These are phyloP conservation scores for Ectemnius lituratus DNA, from an alignment of 2,888 invertebrate species.

Conservation along the genomic window DNA sequence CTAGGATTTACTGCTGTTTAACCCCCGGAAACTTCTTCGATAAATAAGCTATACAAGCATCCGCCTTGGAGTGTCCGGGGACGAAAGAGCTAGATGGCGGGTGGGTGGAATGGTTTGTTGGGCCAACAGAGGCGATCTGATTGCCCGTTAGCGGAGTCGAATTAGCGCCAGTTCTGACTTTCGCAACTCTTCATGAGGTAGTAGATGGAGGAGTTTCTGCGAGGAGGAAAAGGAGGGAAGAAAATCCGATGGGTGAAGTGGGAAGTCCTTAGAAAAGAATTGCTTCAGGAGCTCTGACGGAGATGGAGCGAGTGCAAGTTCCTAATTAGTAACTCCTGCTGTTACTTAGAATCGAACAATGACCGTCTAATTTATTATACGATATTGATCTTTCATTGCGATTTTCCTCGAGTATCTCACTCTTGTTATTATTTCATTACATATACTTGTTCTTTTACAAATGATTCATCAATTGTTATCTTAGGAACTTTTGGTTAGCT, in stretches of 20 bases:
- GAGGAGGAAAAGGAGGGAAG: constrained; percentile 20
- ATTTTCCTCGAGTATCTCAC: neutral
- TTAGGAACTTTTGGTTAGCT: neutral
- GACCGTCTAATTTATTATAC: constrained; percentile 60
- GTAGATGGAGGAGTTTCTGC: constrained; percentile 19
- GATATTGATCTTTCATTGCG: constrained; percentile 42
- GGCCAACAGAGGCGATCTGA: constrained; percentile 76
- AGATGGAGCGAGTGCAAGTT: constrained; percentile 57
- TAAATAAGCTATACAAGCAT: constrained; percentile 73
- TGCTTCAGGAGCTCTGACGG: constrained; percentile 48
- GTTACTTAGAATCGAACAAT: constrained; percentile 58
- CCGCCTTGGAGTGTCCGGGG: constrained; percentile 18
- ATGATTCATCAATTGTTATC: constrained; percentile 1
- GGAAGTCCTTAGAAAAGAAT: constrained; percentile 45
- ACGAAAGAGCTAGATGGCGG: constrained; percentile 25
- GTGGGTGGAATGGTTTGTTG: constrained; percentile 66
- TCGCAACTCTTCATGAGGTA: constrained; percentile 58
- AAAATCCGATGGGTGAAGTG: neutral
- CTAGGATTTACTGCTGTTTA: constrained; percentile 74
- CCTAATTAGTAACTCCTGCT: constrained; percentile 65
- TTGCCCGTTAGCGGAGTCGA: constrained; percentile 73
- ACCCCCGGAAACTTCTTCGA: constrained; percentile 74
- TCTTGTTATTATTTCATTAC: neutral
- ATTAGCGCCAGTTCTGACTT: constrained; percentile 70
- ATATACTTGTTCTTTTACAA: constrained; percentile 31